Evolutionary conservation across 2,113 vertebrate genomes (phyloP).

Genomic region (Tauraco erythrolophus): DNA sequence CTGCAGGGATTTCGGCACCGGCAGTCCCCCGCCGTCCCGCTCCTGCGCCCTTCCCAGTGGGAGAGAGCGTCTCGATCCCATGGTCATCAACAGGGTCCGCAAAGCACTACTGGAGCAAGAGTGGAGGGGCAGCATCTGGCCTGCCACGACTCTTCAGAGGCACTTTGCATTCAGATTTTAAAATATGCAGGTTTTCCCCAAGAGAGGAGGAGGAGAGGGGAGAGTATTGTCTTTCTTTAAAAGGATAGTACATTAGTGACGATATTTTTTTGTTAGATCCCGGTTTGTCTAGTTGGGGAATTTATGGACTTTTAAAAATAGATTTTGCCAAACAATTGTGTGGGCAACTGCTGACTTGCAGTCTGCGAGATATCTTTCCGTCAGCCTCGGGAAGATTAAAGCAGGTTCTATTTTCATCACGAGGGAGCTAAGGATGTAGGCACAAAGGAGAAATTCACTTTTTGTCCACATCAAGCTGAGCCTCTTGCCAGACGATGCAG

Average conservation of each 20-base stretch:
- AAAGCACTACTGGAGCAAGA: fast-evolving
- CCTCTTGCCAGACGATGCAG: constrained; percentile 57
- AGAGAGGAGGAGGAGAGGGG: background rate
- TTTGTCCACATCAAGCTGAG: constrained; percentile 62
- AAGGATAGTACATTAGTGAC: constrained; percentile 12
- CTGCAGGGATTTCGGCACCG: background rate
- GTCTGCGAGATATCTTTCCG: constrained; percentile 69
- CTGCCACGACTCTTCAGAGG: background rate
- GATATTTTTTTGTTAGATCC: constrained; percentile 10
- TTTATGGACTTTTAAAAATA: constrained; percentile 78
- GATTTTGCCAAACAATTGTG: constrained; percentile 74
- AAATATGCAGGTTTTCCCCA: background rate
- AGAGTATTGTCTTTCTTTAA: constrained; percentile 1
- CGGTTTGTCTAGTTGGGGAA: constrained; percentile 58
- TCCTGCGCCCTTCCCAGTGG: background rate
- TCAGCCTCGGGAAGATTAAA: constrained; percentile 71
- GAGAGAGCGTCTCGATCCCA: background rate
- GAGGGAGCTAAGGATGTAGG: constrained; percentile 43
- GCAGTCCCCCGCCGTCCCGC: background rate
- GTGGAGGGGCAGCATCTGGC: background rate
- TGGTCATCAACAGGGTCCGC: fast-evolving
- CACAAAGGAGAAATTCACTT: constrained; percentile 73
- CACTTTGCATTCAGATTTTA: background rate
- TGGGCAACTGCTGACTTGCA: constrained; percentile 77
- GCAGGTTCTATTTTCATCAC: constrained; percentile 71